phyloP scores from a whole-genome alignment of 2,888 invertebrate species.

The Campoplex capitator region DNA sequence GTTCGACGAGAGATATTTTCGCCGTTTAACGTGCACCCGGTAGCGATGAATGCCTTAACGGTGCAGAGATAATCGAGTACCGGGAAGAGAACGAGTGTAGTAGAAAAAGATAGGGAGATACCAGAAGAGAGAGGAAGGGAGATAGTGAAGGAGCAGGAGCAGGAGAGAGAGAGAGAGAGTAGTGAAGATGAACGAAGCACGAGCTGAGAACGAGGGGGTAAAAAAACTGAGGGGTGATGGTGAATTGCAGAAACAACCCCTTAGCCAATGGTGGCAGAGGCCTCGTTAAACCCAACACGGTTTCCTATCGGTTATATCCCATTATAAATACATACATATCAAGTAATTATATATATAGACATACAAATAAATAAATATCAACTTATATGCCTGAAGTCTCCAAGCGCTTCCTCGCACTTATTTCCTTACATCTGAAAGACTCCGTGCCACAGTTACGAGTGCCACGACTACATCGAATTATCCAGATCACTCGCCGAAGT shows the following conservation, averaged over 20 bases:
- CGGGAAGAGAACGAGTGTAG: conserved; percentile 59
- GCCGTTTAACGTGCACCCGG: conserved; percentile 68
- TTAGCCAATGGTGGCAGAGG: conserved; percentile 60
- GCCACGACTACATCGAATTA: conserved; percentile 76
- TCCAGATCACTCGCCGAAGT: conserved; percentile 78
- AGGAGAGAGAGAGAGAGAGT: conserved; percentile 31
- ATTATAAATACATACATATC: conserved; percentile 14
- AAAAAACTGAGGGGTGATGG: conserved; percentile 75
- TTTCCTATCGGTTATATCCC: conserved; percentile 52
- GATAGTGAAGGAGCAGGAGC: conserved; percentile 26
- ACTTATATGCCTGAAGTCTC: conserved; percentile 21
- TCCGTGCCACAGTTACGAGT: conserved; percentile 46
- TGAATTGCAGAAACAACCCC: conserved; percentile 82
- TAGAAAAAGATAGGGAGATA: conserved; percentile 19
- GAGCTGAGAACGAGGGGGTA: conserved; percentile 45
- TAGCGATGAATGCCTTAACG: conserved; percentile 81
- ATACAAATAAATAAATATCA: conserved; percentile 17
- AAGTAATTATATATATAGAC: not conserved
- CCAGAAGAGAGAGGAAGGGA: conserved; percentile 25
- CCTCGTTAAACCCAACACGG: conserved; percentile 64
- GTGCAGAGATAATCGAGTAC: conserved; percentile 82
- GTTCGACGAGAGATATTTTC: conserved; percentile 68
- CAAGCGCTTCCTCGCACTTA: conserved; percentile 73
- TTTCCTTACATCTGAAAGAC: conserved; percentile 71
- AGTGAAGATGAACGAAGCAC: conserved; percentile 44